Evolutionary conservation across 2,888 invertebrate species (phyloP).

Genomic region (Physocephala rufipes): DNA sequence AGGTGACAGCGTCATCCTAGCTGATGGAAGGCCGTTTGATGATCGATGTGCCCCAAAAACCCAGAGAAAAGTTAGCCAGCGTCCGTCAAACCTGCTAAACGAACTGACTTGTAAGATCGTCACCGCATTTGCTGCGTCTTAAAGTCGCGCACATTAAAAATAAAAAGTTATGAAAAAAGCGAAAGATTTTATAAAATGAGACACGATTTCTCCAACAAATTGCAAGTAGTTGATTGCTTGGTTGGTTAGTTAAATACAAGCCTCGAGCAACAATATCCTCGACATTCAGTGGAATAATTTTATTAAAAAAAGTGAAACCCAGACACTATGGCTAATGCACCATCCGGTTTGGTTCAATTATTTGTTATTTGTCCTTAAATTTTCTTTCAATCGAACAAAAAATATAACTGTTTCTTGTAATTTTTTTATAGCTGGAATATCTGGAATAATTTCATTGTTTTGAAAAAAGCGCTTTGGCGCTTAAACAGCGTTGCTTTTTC

Average conservation of each 20-base stretch:
- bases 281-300: too few relatives aligned
- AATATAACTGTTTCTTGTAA: too few relatives aligned
- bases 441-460: too few relatives aligned
- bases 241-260: background rate
- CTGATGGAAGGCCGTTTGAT: constrained; percentile 27
- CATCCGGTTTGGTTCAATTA: constrained; percentile 4
- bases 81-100: constrained; percentile 8
- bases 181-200: too few relatives aligned
- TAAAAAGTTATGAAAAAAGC: too few relatives aligned
- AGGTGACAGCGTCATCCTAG: background rate
- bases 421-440: too few relatives aligned
- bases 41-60: constrained; percentile 47
- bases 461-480: too few relatives aligned
- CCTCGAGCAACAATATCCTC: background rate
- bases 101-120: constrained; percentile 1
- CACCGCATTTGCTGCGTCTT: background rate
- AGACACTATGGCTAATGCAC: background rate
- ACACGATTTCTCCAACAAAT: background rate
- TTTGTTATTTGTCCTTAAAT: too few relatives aligned
- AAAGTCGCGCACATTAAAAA: background rate
- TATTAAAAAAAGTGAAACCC: too few relatives aligned
- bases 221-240: too few relatives aligned
- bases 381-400: too few relatives aligned
- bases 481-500: too few relatives aligned
- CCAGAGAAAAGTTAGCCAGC: constrained; percentile 44